Evolutionary conservation across 2,113 vertebrate genomes (phyloP).

Genomic region (Bujurquina vittata): DNA sequence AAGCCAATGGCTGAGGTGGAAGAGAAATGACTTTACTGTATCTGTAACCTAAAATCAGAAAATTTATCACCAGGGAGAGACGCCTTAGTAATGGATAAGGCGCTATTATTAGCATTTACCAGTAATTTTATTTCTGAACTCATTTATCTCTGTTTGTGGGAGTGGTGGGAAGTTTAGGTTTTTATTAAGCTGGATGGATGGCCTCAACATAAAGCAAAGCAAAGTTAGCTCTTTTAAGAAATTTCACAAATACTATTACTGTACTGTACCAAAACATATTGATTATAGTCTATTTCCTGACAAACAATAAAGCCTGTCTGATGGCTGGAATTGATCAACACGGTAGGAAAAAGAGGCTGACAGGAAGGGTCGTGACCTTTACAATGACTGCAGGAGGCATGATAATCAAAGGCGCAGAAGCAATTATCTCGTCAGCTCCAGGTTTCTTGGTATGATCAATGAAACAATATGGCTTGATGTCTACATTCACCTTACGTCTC

Average conservation of each 20-base stretch:
- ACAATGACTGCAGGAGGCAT: conserved; percentile 16
- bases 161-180: not conserved
- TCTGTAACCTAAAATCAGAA: conserved; percentile 27
- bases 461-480: conserved; percentile 43
- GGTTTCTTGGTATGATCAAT: conserved; percentile 59
- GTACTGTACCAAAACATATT: conserved; percentile 19
- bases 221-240: not conserved
- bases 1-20: not conserved
- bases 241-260: not conserved
- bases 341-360: conserved; percentile 15
- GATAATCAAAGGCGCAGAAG: conserved; percentile 43
- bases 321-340: conserved; percentile 46
- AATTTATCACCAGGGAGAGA: conserved; percentile 29
- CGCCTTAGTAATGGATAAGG: conserved; percentile 24
- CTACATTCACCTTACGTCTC: conserved; percentile 28
- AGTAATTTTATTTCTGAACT: conserved; percentile 6
- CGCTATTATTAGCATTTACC: conserved; percentile 18
- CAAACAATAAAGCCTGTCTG: conserved; percentile 33
- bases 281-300: conserved; percentile 19
- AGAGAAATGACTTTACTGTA: conserved; percentile 46
- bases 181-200: not conserved
- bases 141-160: not conserved
- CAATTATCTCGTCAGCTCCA: conserved; percentile 52
- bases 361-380: conserved; percentile 50
- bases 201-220: not conserved